Evolutionary conservation across 1,140 invertebrate genomes (phyloP).

Genomic region (Argopecten irradians): DNA sequence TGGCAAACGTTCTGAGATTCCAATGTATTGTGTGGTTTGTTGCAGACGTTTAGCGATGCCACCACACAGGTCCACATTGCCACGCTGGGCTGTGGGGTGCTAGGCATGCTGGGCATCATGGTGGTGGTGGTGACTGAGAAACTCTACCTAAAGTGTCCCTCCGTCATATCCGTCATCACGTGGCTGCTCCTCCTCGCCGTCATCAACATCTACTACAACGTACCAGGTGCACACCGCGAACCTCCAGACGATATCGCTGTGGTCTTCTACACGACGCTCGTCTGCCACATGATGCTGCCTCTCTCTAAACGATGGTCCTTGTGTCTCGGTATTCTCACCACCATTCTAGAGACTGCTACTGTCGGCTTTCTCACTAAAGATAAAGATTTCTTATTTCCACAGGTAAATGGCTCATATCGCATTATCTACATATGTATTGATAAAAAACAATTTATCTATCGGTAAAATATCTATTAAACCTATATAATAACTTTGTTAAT

Average conservation of each 20-base stretch:
- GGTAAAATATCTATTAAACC: not conserved
- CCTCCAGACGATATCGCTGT: conserved; percentile 58
- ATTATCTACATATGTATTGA: not conserved
- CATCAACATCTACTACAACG: conserved; percentile 59
- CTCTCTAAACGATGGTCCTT: conserved; percentile 65
- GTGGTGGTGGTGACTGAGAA: conserved; percentile 45
- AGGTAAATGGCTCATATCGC: too few relatives aligned
- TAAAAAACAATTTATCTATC: not conserved
- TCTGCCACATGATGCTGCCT: conserved; percentile 68
- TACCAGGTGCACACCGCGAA: conserved; percentile 42
- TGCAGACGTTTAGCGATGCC: not conserved
- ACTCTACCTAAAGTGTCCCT: conserved; percentile 52
- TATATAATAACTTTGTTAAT: not conserved
- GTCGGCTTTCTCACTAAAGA: conserved; percentile 55
- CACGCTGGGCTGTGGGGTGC: conserved; percentile 39
- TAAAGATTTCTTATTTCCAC: conserved; percentile 53
- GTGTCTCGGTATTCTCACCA: conserved; percentile 54
- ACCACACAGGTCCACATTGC: conserved; percentile 34
- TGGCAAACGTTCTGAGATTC: too few relatives aligned
- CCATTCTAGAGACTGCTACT: conserved; percentile 57
- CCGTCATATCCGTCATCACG: conserved; percentile 45
- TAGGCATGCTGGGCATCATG: conserved; percentile 35
- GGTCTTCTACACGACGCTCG: conserved; percentile 64
- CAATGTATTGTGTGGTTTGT: too few relatives aligned
- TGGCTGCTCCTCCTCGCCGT: conserved; percentile 51